Evolutionary conservation across 2,113 vertebrate genomes (phyloP), one percentile per base, ranked within the genome.

Genomic region (Crotalus viridis): DNA sequence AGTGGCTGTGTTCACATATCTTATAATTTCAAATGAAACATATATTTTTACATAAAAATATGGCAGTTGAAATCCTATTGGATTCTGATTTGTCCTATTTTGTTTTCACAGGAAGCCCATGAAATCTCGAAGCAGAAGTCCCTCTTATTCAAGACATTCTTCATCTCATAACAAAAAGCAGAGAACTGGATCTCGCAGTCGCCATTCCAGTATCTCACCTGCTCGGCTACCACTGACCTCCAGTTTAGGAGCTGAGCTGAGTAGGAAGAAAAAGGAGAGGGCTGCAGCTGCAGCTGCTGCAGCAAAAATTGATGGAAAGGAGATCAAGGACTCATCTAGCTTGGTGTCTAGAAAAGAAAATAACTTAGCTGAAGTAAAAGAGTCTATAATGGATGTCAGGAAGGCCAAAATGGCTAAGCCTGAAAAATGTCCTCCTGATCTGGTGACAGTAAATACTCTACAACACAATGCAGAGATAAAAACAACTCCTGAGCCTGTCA

Each of bases 201-300:
- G 97, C 95, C 98, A 99, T 94, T 99, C 99, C 93, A 96, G 98
- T 87, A 99, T 99, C 90, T 99, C 98, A 33, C 99, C 99, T 0
- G 98, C 97, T 0, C 97, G 98, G 87, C 98, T 99, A 43, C 99
- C 99, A 0, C 97, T 99, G 13, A 99, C 99, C 95, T 99, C 99
- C 94, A 99, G 99, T 90, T 97, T 99, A 10, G 99, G 99, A 28
- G 99, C 99, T 3, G 99, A 99, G 96, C 98, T 99, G 86, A 99
- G 97, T 94, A 98, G 99, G 85, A 98, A 98, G 95, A 99, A 99
- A 94, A 99, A 99, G 96, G 99, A 99, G 90, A 98, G 99, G 4
- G 99, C 98, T 56, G 98, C 98, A 54, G 98, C 98, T 0, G 99
- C 98, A 0, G 98, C 98, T 0, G 99, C 99, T 0, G 98, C 98